phyloP scores from a whole-genome alignment of 2,888 invertebrate species.

The Campoplex nolae region DNA sequence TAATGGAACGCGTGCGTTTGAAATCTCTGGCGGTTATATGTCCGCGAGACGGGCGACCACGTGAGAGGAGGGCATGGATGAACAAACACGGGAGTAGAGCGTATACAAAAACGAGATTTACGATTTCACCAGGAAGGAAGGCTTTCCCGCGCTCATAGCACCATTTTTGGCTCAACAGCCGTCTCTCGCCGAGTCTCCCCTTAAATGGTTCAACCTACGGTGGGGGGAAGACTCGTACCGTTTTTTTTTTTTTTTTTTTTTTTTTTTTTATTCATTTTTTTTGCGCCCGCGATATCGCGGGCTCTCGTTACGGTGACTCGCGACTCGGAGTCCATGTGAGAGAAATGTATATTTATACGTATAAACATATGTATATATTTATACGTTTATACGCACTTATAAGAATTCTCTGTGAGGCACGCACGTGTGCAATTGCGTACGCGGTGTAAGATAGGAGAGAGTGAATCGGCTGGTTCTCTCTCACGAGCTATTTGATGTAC shows the following conservation, averaged over 20 bases:
- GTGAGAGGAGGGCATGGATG: constrained; percentile 25
- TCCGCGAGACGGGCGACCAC: constrained; percentile 11
- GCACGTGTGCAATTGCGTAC: constrained; percentile 61
- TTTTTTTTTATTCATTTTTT: neutral
- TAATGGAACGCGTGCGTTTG: constrained; percentile 39
- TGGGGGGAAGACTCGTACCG: constrained; percentile 11
- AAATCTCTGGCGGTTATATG: constrained; percentile 29
- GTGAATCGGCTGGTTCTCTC: constrained; percentile 55
- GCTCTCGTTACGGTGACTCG: constrained; percentile 60
- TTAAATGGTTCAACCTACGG: constrained; percentile 68
- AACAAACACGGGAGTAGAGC: constrained; percentile 12
- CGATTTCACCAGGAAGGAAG: constrained; percentile 75
- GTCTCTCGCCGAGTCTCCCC: constrained; percentile 55
- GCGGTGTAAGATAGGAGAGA: constrained; percentile 35
- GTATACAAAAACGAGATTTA: constrained; percentile 73
- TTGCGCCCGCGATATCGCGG: constrained; percentile 56
- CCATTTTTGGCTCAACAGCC: constrained; percentile 71
- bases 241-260: constrained; percentile 16
- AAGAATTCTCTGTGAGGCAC: constrained; percentile 11
- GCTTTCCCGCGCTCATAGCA: constrained; percentile 71
- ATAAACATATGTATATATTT: neutral
- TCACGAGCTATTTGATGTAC: constrained; percentile 63
- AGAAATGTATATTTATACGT: neutral
- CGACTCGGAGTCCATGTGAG: neutral
- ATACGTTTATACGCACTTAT: neutral